phyloP scores from a whole-genome alignment of 2,888 invertebrate genomes.

The Tenthredo distinguenda region DNA sequence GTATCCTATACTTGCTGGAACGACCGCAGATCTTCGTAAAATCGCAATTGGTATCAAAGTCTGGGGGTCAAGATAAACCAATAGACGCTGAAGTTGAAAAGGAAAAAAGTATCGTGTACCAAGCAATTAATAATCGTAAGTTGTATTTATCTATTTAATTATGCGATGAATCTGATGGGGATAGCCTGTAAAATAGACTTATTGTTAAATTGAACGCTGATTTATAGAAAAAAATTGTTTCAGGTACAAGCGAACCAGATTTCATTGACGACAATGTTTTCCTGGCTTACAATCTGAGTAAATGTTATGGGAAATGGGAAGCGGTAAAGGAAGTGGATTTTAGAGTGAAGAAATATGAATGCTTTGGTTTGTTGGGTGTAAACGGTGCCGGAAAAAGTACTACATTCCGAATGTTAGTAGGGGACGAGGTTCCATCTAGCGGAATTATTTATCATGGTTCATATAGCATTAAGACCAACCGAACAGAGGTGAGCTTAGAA shows the following conservation, averaged over 20 bases:
- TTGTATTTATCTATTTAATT: not conserved
- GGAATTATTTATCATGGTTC: constrained; percentile 60
- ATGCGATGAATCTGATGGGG: not conserved
- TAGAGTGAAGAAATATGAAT: constrained; percentile 84
- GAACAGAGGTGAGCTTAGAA: constrained; percentile 50
- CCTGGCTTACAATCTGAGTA: constrained; percentile 9
- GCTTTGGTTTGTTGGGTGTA: constrained; percentile 88
- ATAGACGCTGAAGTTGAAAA: constrained; percentile 71
- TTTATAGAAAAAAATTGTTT: not conserved
- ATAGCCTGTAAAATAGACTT: not conserved
- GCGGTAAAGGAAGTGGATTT: constrained; percentile 35
- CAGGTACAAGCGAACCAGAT: not conserved
- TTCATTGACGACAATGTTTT: constrained; percentile 3
- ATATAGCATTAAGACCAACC: constrained; percentile 64
- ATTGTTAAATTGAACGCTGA: not conserved
- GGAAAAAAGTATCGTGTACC: constrained; percentile 69
- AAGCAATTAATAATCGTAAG: constrained; percentile 64
- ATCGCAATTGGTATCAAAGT: constrained; percentile 73
- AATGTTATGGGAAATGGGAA: not conserved
- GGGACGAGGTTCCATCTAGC: constrained; percentile 80
- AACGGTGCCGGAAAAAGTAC: constrained; percentile 92
- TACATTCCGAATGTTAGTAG: constrained; percentile 92
- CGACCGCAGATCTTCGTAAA: constrained; percentile 82
- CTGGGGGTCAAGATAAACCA: not conserved
- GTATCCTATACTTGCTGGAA: constrained; percentile 84